Evolutionary conservation across 2,888 invertebrate genomes (phyloP), one percentile per base, ranked within the genome.

Genomic region (Aleiodes testaceus): DNA sequence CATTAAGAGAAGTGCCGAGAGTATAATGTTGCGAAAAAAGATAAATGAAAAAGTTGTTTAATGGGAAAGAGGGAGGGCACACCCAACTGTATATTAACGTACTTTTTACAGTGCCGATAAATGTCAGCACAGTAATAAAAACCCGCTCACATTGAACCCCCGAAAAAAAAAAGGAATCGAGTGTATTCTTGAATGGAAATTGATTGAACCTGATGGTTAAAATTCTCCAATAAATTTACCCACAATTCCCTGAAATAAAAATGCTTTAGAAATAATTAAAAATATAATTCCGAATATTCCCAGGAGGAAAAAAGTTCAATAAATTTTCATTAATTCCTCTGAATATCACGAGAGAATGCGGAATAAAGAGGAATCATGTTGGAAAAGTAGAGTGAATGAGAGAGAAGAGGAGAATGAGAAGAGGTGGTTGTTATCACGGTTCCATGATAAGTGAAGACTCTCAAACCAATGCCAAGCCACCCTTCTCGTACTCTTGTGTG

Each of bases 401-500:
- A 22, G 14, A 49, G n/a, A 12, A 9, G 30, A 45, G 26, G 36
- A 42, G 50, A 36, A 12, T 14, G 9, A 20, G 63, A n/a, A 30
- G 20, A 76, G 78, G 75, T 79, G 79, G 79, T 83, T 79, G 80
- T 83, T 82, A 83, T 84, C 81, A 80, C 81, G 82, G 80, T 80
- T 76, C 78, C 78, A 76, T 75, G 80, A 80, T 81, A 81, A 84
- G 79, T 80, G 80, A 82, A 80, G 79, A 78, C 78, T 74, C 81
- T 83, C 79, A 75, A 77, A 80, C 77, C 74, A 74, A 47, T 52
- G 63, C 36, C 63, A 63, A 49, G 63, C 69, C 61, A 59, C 47
- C 47, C 42, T 5, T 36, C 36, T 36, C 36, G 36, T 7, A 9
- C 9, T 36, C 9, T 36, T 6, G 36, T 26, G 3, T 3, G 36